phyloP scores from a whole-genome alignment of 2,888 invertebrate genomes.

The Acanthosepion lycidas region DNA sequence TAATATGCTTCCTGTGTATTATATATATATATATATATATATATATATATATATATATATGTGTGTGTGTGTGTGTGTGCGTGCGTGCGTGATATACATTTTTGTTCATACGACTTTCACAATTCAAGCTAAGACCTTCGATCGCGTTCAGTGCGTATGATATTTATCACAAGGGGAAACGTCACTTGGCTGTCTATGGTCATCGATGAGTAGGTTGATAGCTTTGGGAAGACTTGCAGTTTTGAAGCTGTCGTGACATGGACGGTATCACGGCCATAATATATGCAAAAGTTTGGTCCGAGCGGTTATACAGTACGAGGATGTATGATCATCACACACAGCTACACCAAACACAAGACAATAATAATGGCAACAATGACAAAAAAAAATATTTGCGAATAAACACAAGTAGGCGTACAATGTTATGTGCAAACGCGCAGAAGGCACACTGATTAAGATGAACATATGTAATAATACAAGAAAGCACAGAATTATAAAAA shows the following conservation, averaged over 20 bases:
- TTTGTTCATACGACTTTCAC: not conserved
- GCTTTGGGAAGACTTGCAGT: not conserved
- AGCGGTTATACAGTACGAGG: slow-evolving; percentile 1
- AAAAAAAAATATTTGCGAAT: not conserved
- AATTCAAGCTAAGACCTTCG: not conserved
- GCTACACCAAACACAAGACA: not conserved
- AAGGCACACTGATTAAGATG: no score
- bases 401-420: no score
- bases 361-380: not conserved
- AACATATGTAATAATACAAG: no score
- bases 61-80: no score
- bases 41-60: no score
- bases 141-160: slow-evolving; percentile 64
- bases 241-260: not conserved
- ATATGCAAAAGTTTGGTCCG: not conserved
- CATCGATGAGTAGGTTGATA: slow-evolving; percentile 74
- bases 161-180: slow-evolving; percentile 77
- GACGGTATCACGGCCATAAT: not conserved
- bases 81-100: no score
- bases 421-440: no score
- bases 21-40: no score
- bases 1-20: no score
- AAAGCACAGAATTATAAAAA: no score
- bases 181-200: slow-evolving; percentile 78
- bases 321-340: not conserved